Evolutionary conservation across 2,888 invertebrate genomes (phyloP).

Genomic region (Pyrrhopygopsis socrates): DNA sequence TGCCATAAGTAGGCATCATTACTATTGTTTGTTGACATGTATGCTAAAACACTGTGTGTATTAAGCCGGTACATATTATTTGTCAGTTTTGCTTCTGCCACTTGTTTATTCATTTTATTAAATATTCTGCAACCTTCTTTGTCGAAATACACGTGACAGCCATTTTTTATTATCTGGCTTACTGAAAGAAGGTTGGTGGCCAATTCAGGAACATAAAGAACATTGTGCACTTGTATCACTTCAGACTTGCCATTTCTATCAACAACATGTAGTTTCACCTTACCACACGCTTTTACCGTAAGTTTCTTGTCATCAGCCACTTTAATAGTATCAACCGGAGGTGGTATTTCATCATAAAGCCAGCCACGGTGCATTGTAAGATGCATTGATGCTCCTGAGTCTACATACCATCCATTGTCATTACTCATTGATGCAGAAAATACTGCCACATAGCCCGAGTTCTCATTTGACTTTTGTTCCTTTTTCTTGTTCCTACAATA

Average conservation of each 20-base stretch:
- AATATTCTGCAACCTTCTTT: conserved; percentile 42
- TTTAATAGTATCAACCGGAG: conserved; percentile 54
- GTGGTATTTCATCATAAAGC: conserved; percentile 58
- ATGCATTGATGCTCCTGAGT: conserved; percentile 67
- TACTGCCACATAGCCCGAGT: conserved; percentile 1
- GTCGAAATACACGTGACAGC: conserved; percentile 48
- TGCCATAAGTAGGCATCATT: conserved; percentile 53
- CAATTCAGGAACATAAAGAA: conserved; percentile 68
- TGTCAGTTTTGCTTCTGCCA: conserved; percentile 50
- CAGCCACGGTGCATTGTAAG: conserved; percentile 46
- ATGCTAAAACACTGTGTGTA: conserved; percentile 20
- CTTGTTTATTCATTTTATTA: conserved; percentile 28
- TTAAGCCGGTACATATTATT: conserved; percentile 68
- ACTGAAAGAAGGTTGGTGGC: conserved; percentile 66
- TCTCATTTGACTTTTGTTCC: neutral
- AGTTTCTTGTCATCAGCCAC: conserved; percentile 60
- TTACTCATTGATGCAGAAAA: conserved; percentile 24
- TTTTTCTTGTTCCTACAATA: neutral
- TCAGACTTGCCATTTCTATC: conserved; percentile 23
- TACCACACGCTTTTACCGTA: conserved; percentile 35
- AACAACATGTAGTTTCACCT: conserved; percentile 16
- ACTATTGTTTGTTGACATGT: conserved; percentile 22
- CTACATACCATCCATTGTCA: conserved; percentile 25
- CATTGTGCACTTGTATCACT: conserved; percentile 54
- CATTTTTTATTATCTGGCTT: conserved; percentile 61